Base-by-base conservation (phyloP, 1,140 invertebrate genomes). In the Tribolium madens region DNA sequence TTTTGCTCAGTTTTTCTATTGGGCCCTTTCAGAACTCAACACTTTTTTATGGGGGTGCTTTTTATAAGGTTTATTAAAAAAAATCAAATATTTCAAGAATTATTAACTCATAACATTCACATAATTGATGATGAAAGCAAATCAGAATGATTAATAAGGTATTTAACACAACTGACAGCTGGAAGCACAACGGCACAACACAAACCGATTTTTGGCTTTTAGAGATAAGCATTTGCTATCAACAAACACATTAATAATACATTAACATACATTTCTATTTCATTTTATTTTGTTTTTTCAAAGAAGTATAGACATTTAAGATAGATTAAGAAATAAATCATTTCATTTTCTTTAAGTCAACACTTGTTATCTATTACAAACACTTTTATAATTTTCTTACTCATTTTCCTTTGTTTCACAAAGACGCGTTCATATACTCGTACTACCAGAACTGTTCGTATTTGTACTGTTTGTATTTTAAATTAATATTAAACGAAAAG, bases 401-500 rank as follows among this genome's bases (percentile, higher is more conserved):
- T 64, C 57, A 64, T 31, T 64, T 64, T 64, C 21, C 57, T 64
- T 64, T 64, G 57, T 64, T 33, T 64, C 18, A 64, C 57, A 64
- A 64, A 64, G 21, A 64, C 57, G 57, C 57, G 48, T 52, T 52
- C 48, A 52, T 52, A 2, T 1, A 52, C n/a, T n/a, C 48, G 18
- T 57, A 57, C 52, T 57, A 15, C n/a, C n/a, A 57, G 52, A 57
- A 57, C 52, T 57, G 52, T 57, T 57, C 52, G 52, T 57, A 57
- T 52, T 52, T 52, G 48, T 52, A 52, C 48, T 15, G n/a, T 13
- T 15, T 52, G 48, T 52, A 52, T 52, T 57, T 57, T 3, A 57
- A 57, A 57, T 57, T 57, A 57, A 57, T 57, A 57, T 18, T 57
- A 57, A 57, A 57, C 52, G 52, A 57, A 57, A 64, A 64, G 57